Evolutionary conservation across 1,140 invertebrate genomes (phyloP).

Genomic region (Drosophila ohnishii): DNA sequence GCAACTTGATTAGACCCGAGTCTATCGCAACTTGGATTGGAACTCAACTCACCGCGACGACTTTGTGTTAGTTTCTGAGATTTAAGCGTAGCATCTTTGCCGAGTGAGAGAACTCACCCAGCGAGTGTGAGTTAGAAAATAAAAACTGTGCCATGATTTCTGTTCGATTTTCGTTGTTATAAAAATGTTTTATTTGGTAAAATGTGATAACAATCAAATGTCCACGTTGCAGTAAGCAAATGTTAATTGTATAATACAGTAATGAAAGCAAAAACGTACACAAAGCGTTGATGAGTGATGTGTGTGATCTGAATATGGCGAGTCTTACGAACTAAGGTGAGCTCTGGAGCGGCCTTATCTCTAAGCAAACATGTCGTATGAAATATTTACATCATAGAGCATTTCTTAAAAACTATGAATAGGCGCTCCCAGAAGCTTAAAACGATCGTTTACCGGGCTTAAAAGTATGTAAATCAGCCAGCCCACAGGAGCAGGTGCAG

Average conservation of each 20-base stretch:
- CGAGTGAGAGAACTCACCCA: constrained; percentile 28
- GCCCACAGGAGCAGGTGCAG: constrained; percentile 12
- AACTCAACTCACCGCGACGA: constrained; percentile 77
- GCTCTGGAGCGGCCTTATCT: constrained; percentile 34
- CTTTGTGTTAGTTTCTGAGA: constrained; percentile 80
- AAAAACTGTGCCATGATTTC: constrained; percentile 64
- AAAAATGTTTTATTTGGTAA: constrained; percentile 63
- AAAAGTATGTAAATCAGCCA: constrained; percentile 21
- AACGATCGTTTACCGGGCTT: constrained; percentile 32
- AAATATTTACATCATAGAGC: constrained; percentile 63
- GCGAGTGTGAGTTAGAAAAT: constrained; percentile 54
- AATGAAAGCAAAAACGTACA: constrained; percentile 81
- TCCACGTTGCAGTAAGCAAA: constrained; percentile 56
- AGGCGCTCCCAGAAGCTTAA: constrained; percentile 22
- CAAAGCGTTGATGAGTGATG: constrained; percentile 80
- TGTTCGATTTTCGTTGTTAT: constrained; percentile 41
- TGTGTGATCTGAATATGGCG: constrained; percentile 42
- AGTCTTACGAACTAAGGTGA: constrained; percentile 24
- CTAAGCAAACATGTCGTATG: constrained; percentile 57
- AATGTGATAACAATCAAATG: constrained; percentile 67
- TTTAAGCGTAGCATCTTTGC: constrained; percentile 42
- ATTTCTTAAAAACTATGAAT: constrained; percentile 34
- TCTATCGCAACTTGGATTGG: constrained; percentile 11
- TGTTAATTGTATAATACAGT: constrained; percentile 73
- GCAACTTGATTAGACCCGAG: constrained; percentile 28